Evolutionary conservation across 2,888 invertebrate genomes (phyloP), one percentile per base, ranked within the genome.

Genomic region (Drosophila austrosaltans): DNA sequence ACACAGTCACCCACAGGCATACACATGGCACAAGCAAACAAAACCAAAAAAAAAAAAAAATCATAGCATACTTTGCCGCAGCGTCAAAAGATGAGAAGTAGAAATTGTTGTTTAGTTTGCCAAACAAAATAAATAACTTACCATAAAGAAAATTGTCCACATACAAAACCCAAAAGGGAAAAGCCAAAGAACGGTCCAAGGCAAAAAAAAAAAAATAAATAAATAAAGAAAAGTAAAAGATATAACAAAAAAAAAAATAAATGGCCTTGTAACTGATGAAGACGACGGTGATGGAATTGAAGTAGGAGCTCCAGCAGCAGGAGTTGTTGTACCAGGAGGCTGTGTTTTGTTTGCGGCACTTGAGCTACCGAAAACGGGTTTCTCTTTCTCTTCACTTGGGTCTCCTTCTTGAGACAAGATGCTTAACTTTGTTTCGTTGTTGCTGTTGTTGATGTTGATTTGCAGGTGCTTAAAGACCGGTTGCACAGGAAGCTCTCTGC

Each of bases 401-500:
- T 53, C 16, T 10, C 22, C 59, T 30, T 60, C 60, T 44, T 53
- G 30, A 22, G 53, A 25, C 22, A 36, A 39, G 20, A 39, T 30
- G 53, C 42, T 60, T 59, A 28, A 39, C 57, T 58, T 22, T 20
- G 32, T 20, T 30, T 58, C 39, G 58, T 44, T 56, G 53, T 42
- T 57, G 57, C 10, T 54, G 62, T 53, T 61, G 66, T 25, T 56
- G 22, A 22, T 58, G 72, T 54, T 72, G 75, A 53, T 62, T 61
- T 69, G 81, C 88, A 88, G 86, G 75, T 88, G 82, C 88, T 74
- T 67, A 53, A 60, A 73, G 81, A 89, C 89, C 89, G 90, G 89
- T 89, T 90, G 78, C 78, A 76, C 81, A 90, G 89, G 89, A 89
- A 89, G 87, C 85, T 80, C 48, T 48, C 48, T 48, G 36, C 28